Percentiles rank a stretch among this genome's conserved stretches.
Evolutionary conservation across 2,888 invertebrate species (phyloP).

Genomic region (Siphlonurus alternatus): DNA sequence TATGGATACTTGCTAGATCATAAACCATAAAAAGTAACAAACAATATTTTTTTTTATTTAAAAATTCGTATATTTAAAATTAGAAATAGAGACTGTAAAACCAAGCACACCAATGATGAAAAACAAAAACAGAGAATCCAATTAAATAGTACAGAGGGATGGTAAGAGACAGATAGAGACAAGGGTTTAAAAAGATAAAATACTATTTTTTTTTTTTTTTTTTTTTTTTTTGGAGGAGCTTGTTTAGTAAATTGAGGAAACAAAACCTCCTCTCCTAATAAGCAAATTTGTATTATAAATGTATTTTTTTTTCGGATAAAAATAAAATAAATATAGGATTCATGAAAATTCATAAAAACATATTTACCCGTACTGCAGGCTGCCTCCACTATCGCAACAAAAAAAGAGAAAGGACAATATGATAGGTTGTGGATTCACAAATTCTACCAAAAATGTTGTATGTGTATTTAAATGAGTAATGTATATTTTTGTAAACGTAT

Average conservation of each 20-base stretch:
- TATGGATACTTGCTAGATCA: no score
- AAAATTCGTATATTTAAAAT: no score
- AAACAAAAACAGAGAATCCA: conserved; percentile 5
- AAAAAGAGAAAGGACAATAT: conserved; percentile 12
- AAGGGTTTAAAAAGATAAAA: not conserved
- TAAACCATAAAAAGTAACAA: no score
- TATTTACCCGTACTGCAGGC: conserved; percentile 14
- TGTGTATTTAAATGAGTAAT: not conserved
- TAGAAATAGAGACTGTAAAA: conserved; percentile 16
- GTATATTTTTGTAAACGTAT: not conserved
- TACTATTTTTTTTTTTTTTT: not conserved
- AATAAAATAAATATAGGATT: conserved; percentile 3
- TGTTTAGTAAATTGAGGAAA: not conserved
- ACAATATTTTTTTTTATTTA: no score
- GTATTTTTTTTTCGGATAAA: conserved; percentile 8
- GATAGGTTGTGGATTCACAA: not conserved
- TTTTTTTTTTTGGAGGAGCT: conserved; percentile 2
- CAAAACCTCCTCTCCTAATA: not conserved
- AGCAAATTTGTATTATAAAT: conserved; percentile 9
- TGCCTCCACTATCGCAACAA: conserved; percentile 16
- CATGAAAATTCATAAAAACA: conserved; percentile 8
- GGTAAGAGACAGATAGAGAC: conserved; percentile 5
- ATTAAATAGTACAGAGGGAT: not conserved
- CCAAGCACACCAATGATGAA: not conserved
- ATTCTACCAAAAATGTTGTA: not conserved